Evolutionary conservation across 1,140 invertebrate genomes (phyloP), one percentile per base, ranked within the genome.

Genomic region (Galleria mellonella): DNA sequence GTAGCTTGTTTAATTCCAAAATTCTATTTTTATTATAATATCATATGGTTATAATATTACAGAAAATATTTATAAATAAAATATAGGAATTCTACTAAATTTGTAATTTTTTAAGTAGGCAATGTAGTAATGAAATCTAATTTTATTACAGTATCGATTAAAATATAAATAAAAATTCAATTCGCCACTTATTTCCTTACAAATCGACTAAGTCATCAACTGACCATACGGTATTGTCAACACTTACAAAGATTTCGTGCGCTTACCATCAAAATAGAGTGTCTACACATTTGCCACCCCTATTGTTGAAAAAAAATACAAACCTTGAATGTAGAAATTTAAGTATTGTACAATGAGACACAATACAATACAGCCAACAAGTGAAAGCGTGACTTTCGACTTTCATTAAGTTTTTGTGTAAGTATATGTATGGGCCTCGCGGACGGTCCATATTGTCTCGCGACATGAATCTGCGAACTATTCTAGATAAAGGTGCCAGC

Each of bases 321-420:
- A 50, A 49, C 43, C 38, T 43, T 43, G 32, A 46, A 47, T 52
- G 41, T 47, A 43, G 41, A 43, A 50, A 50, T 54, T 36, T 45
- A 29, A 41, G 58, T 72, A 59, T 67, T 55, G 54, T 54, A 64
- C 64, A 64, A 45, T 51, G 55, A 55, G 43, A 45, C 53, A 66
- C 60, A 70, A 63, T 68, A 77, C 79, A 70, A 74, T 72, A 62
- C 60, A 55, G 72, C 44, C 65, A 65, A 67, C 73, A 68, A 84
- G 81, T 83, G 81, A 84, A 84, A 84, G 81, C 74, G 64, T 65
- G 60, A 75, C 81, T 84, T 79, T 84, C 81, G 67, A 82, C 79
- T 82, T 82, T 79, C 79, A 71, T 83, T 77, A 66, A 66, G 72
- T 81, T 83, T 84, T 84, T 84, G 74, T 67, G 74, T 67, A 58